These are phyloP conservation scores for Sacculina carcini DNA, from an alignment of 2,888 invertebrate genomes.

Conservation along the genomic window DNA sequence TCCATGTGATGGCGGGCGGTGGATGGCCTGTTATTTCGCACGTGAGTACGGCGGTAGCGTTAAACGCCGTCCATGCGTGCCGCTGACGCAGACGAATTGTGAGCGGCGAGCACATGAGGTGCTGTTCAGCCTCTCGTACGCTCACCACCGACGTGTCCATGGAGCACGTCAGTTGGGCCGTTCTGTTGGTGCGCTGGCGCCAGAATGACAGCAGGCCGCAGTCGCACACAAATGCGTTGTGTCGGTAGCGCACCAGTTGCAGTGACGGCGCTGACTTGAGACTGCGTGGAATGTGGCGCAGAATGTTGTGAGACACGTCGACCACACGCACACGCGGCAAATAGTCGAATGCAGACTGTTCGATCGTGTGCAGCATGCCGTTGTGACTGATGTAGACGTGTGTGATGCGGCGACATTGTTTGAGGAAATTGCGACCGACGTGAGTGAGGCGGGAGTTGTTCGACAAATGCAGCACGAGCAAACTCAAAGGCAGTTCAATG, in stretches of 20 bases:
- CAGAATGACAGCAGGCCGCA: neutral
- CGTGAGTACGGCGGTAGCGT: constrained; percentile 10
- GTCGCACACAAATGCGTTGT: constrained; percentile 9
- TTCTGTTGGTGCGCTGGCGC: neutral
- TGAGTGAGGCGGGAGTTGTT: constrained; percentile 10
- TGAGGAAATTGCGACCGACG: constrained; percentile 11
- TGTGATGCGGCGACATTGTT: constrained; percentile 6
- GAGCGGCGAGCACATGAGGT: constrained; percentile 7
- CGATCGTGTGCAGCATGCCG: constrained; percentile 6
- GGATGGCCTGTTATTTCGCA: constrained; percentile 12
- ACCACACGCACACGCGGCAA: neutral
- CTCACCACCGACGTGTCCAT: neutral
- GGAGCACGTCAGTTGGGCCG: constrained; percentile 8
- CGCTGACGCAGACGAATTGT: constrained; percentile 6
- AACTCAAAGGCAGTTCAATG: constrained; percentile 7
- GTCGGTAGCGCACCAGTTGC: constrained; percentile 7
- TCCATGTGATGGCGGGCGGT: constrained; percentile 10
- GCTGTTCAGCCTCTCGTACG: constrained; percentile 7
- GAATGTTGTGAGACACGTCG: neutral
- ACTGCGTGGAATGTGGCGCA: neutral
- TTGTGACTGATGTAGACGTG: constrained; percentile 10
- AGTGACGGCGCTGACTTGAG: constrained; percentile 10
- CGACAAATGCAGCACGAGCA: constrained; percentile 8
- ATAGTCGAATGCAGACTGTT: neutral
- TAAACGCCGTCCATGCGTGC: constrained; percentile 7